These are phyloP conservation scores for Ormyrus rosae DNA, from an alignment of 2,888 invertebrate species.

Conservation along the genomic window DNA sequence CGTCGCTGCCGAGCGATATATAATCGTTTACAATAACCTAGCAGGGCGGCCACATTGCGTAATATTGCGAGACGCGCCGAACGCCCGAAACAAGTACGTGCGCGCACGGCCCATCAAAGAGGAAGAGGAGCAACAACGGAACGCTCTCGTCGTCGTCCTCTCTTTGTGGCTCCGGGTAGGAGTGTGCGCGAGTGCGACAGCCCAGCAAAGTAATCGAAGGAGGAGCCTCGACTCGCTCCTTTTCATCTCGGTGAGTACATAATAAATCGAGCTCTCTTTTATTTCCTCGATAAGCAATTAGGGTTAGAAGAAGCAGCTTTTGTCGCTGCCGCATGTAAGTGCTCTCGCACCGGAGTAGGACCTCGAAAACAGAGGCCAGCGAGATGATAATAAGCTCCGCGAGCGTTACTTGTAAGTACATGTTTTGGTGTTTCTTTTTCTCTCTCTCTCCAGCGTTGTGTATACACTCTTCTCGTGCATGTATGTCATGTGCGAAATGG, in stretches of 20 bases:
- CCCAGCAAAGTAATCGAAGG: slow-evolving; percentile 11
- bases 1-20: not conserved
- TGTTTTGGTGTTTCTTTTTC: too few species aligned
- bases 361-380: too few species aligned
- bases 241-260: slow-evolving; percentile 46
- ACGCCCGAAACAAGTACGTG: not conserved
- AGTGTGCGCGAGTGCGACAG: slow-evolving; percentile 10
- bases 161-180: not conserved
- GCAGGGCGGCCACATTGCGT: slow-evolving; percentile 28
- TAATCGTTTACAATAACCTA: not conserved
- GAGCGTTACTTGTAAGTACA: not conserved
- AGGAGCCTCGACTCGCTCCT: slow-evolving; percentile 50
- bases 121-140: too few species aligned
- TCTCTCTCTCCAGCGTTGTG: not conserved
- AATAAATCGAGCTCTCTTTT: too few species aligned
- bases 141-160: too few species aligned
- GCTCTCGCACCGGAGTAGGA: too few species aligned
- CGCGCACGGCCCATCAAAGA: too few species aligned
- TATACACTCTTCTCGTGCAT: too few species aligned
- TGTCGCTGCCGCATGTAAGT: not conserved
- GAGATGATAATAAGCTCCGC: not conserved
- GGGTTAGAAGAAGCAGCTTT: too few species aligned
- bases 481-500: too few species aligned
- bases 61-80: slow-evolving; percentile 38
- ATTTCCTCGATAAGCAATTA: too few species aligned